These are phyloP conservation scores for Drosophila neonasuta DNA, from an alignment of 2,888 invertebrate genomes.

Conservation along the genomic window DNA sequence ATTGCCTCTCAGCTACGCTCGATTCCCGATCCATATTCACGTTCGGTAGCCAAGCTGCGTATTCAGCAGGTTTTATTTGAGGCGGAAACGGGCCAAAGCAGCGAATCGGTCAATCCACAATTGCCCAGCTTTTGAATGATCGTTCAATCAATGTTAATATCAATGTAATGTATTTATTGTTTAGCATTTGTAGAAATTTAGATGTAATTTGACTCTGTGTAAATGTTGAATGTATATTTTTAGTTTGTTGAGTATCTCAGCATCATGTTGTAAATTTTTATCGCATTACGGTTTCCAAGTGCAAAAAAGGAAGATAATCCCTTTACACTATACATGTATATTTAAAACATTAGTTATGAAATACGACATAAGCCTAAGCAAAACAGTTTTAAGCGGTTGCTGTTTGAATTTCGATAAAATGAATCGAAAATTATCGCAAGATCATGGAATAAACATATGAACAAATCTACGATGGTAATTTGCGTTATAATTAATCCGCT, in stretches of 20 bases:
- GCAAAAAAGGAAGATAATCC: background rate
- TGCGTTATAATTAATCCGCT: too few relatives aligned
- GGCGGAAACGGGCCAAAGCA: conserved; percentile 75
- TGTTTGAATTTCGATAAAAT: conserved; percentile 3
- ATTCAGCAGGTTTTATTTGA: conserved; percentile 79
- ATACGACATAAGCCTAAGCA: background rate
- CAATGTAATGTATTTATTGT: conserved; percentile 6
- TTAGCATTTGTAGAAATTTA: conserved; percentile 1
- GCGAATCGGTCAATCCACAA: conserved; percentile 40
- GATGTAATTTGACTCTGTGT: background rate
- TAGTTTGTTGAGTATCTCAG: background rate
- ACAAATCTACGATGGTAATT: too few relatives aligned
- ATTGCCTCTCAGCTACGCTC: conserved; percentile 74
- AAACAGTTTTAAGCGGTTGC: background rate
- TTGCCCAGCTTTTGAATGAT: conserved; percentile 33
- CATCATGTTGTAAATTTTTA: background rate
- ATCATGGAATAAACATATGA: too few relatives aligned
- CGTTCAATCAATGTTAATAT: background rate
- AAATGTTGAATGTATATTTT: conserved; percentile 6
- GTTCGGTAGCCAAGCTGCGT: conserved; percentile 77
- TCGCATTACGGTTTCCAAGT: background rate
- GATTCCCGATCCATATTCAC: conserved; percentile 72
- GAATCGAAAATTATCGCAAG: too few relatives aligned
- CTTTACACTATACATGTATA: background rate
- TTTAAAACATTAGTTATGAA: background rate